A percentile compares a stretch with the other conserved stretches of the same genome.
Conservation (phyloP, 2,113 vertebrate genomes). For the Dicaeum eximium region DNA sequence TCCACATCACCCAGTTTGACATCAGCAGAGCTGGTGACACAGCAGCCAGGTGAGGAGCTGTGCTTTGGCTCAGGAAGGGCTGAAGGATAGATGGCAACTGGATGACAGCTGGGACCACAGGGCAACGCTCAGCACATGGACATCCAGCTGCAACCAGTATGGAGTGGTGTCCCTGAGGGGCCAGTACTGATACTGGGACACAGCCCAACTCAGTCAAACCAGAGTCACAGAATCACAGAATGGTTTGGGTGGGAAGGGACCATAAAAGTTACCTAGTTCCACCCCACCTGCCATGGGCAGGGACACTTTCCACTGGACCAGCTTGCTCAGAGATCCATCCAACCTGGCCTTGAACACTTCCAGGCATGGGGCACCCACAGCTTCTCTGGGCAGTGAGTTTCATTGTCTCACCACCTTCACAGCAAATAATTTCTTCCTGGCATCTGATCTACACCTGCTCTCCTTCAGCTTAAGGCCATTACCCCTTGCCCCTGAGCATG, state of each 20-base stretch:
- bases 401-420: background rate
- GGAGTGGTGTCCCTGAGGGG: background rate
- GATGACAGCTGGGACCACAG: background rate
- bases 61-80: background rate
- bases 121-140: rapidly evolving
- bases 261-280: background rate
- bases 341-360: background rate
- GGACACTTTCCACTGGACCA: background rate
- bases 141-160: background rate
- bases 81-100: rapidly evolving
- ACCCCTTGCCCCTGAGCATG: background rate
- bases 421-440: background rate
- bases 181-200: background rate
- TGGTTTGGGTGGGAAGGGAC: background rate
- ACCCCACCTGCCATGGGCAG: too few relatives aligned
- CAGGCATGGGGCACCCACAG: background rate
- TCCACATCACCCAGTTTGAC: background rate
- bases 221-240: background rate
- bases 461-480: background rate
- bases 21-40: background rate
- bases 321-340: background rate
- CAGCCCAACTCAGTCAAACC: background rate
- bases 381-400: background rate
- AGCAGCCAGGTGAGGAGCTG: background rate
- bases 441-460: background rate